phyloP scores from a whole-genome alignment of 2,888 invertebrate genomes.

The Lasioglossum vierecki region DNA sequence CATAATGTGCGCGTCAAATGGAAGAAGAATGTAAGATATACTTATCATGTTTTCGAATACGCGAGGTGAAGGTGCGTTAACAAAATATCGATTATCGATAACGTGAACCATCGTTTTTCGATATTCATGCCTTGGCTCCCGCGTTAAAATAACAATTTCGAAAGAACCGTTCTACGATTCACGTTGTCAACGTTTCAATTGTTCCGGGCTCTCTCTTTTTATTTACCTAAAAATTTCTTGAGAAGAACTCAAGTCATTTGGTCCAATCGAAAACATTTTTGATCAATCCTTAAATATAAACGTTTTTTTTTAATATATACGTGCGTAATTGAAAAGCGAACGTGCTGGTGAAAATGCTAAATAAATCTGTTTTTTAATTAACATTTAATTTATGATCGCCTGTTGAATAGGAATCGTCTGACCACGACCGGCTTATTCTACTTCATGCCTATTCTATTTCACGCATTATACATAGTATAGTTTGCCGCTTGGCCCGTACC shows the following conservation, averaged over 20 bases:
- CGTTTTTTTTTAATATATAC: neutral
- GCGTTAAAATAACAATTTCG: constrained; percentile 29
- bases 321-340: neutral
- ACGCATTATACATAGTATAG: neutral
- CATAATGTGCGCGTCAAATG: neutral
- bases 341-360: too few species aligned
- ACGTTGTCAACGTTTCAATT: neutral
- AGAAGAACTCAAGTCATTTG: too few species aligned
- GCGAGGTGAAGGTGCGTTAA: constrained; percentile 22
- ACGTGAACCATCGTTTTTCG: constrained; percentile 45
- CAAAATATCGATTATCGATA: constrained; percentile 44
- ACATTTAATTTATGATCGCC: neutral
- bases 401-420: neutral
- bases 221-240: neutral
- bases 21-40: neutral
- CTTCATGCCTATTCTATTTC: too few species aligned
- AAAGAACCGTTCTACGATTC: neutral
- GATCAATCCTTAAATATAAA: neutral
- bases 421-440: neutral
- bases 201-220: neutral
- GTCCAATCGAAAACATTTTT: too few species aligned
- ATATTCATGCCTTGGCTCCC: constrained; percentile 32
- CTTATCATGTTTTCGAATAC: neutral
- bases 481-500: neutral
- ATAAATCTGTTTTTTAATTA: too few species aligned